Evolutionary conservation across 2,797 vertebrate species (phyloP).

Genomic region (Protosalanx chinensis): DNA sequence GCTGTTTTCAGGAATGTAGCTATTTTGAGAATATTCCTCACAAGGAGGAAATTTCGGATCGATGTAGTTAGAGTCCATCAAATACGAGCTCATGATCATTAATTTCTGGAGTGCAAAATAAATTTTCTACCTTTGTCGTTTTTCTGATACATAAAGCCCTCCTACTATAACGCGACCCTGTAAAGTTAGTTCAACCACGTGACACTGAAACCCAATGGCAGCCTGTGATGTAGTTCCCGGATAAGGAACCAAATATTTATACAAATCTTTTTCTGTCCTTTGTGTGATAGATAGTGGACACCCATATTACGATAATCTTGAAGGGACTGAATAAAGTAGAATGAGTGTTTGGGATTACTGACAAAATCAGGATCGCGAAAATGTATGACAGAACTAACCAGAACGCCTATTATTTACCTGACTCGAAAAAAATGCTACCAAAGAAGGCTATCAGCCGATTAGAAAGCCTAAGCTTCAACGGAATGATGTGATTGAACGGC

Average conservation of each 20-base stretch:
- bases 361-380: too few relatives aligned
- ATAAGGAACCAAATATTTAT: conserved; percentile 89
- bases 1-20: conserved; percentile 98
- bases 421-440: too few relatives aligned
- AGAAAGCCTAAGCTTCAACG: background rate
- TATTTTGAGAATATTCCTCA: conserved; percentile 99
- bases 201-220: conserved; percentile 91
- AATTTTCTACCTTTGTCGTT: conserved; percentile 99
- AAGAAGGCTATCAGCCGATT: background rate
- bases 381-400: too few relatives aligned
- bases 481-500: background rate
- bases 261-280: conserved; percentile 53
- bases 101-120: conserved; percentile 99
- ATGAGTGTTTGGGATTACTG: too few relatives aligned
- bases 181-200: conserved; percentile 99
- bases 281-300: conserved; percentile 20
- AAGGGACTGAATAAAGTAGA: background rate
- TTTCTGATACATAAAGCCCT: conserved; percentile 99
- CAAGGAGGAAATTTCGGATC: conserved; percentile 99
- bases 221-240: conserved; percentile 89
- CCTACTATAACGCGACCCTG: conserved; percentile 99
- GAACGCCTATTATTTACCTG: too few relatives aligned
- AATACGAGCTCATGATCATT: conserved; percentile 99
- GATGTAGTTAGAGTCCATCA: conserved; percentile 99
- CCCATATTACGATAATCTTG: background rate